Percentiles rank a stretch among this genome's conserved stretches.
Evolutionary conservation across 1,140 invertebrate species (phyloP).

Genomic region (Physella acuta): DNA sequence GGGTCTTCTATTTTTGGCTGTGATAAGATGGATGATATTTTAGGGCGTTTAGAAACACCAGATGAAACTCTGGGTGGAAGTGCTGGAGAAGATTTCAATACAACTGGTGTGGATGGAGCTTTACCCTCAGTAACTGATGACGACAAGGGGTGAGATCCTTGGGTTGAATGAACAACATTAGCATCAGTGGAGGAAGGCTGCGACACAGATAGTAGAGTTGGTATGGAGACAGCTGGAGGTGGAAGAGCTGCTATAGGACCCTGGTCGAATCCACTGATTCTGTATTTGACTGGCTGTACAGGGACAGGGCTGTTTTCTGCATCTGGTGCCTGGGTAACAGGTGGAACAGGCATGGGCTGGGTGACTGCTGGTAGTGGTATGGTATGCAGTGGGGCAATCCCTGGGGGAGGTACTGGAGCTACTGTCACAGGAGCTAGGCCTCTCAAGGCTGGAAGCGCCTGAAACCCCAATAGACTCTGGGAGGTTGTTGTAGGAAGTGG

Average conservation of each 20-base stretch:
- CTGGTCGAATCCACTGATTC: constrained; percentile 9
- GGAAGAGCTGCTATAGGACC: neutral
- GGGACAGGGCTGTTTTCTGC: neutral
- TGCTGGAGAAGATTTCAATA: neutral
- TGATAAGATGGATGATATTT: constrained; percentile 19
- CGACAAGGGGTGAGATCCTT: neutral
- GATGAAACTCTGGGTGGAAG: neutral
- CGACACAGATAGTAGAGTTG: neutral
- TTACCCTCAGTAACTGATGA: neutral
- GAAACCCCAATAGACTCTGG: neutral
- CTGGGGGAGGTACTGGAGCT: neutral
- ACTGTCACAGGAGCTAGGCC: neutral
- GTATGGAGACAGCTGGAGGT: constrained; percentile 10
- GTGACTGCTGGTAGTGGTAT: neutral
- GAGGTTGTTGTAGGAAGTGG: neutral
- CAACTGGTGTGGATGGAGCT: neutral
- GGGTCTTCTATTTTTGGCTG: constrained; percentile 15
- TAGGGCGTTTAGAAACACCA: constrained; percentile 9
- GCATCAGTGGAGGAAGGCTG: too few species aligned
- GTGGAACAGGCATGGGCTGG: neutral
- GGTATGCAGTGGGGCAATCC: neutral
- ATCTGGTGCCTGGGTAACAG: neutral
- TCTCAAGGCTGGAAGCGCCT: neutral
- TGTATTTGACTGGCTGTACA: constrained; percentile 7
- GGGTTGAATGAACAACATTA: too few species aligned